Conservation (phyloP, 2,797 vertebrate species). For the Rhynchotus rufescens region DNA sequence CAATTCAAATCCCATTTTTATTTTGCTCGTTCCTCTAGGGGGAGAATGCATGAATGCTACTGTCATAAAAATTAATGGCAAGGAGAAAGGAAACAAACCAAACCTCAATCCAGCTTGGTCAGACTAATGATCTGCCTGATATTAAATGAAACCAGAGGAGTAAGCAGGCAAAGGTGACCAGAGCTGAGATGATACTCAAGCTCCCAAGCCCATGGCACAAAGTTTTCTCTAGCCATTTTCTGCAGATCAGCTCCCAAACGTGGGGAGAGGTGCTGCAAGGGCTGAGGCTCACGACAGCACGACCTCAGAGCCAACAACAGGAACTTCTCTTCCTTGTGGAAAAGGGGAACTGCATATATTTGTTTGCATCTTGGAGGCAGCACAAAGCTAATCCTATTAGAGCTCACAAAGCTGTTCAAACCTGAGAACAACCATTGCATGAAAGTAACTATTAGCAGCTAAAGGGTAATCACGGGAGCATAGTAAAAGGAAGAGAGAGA, state of each 20-base stretch:
- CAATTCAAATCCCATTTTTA: constrained; percentile 21
- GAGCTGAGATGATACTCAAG: background rate
- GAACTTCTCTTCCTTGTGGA: background rate
- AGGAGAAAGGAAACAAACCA: constrained; percentile 58
- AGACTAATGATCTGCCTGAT: constrained; percentile 35
- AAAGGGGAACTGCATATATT: background rate
- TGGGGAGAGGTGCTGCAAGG: background rate
- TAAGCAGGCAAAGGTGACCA: background rate
- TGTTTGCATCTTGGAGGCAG: background rate
- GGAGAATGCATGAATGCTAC: constrained; percentile 46
- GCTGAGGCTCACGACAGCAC: background rate
- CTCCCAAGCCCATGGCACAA: background rate
- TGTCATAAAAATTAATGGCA: constrained; percentile 67
- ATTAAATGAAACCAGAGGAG: constrained; percentile 38
- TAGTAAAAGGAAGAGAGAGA: background rate
- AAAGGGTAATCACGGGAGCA: background rate
- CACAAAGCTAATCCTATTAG: background rate
- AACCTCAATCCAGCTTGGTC: constrained; percentile 30
- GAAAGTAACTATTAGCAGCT: background rate
- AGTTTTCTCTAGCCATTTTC: background rate
- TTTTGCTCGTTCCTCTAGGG: constrained; percentile 26
- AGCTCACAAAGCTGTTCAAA: background rate
- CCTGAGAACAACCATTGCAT: background rate
- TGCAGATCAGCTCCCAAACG: background rate
- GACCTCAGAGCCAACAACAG: background rate